These are phyloP conservation scores for Scaeva pyrastri DNA, from an alignment of 2,888 invertebrate species.

Conservation along the genomic window DNA sequence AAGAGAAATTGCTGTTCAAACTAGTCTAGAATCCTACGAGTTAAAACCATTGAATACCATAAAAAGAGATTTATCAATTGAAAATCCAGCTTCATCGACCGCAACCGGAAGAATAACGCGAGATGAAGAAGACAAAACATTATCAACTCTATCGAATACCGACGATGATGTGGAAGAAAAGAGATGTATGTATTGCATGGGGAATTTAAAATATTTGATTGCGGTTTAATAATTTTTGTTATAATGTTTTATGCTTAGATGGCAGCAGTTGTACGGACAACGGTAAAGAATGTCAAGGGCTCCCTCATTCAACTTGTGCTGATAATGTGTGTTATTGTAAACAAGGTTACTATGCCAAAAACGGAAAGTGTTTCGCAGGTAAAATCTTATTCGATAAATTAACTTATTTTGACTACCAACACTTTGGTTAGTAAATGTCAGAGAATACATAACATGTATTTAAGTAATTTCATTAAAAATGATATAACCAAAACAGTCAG, in stretches of 20 bases:
- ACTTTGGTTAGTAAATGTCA: no score
- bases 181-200: conserved; percentile 79
- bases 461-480: no score
- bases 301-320: conserved; percentile 82
- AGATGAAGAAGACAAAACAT: conserved; percentile 82
- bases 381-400: neutral
- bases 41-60: conserved; percentile 79
- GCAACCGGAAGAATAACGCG: conserved; percentile 78
- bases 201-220: neutral
- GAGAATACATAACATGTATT: no score
- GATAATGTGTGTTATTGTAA: conserved; percentile 81
- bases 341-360: conserved; percentile 81
- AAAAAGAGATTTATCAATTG: conserved; percentile 56
- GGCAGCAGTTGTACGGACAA: conserved; percentile 81
- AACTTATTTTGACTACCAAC: no score
- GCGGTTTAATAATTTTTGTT: neutral
- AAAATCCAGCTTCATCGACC: conserved; percentile 77
- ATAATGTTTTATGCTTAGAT: conserved; percentile 75
- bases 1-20: conserved; percentile 82
- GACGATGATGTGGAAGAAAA: conserved; percentile 81
- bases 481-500: no score
- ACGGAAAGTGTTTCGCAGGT: conserved; percentile 82
- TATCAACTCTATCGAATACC: conserved; percentile 82
- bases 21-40: conserved; percentile 81
- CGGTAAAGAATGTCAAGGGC: conserved; percentile 80